Evolutionary conservation across 2,888 invertebrate genomes (phyloP).

Genomic region (Himalopsyche japonica): DNA sequence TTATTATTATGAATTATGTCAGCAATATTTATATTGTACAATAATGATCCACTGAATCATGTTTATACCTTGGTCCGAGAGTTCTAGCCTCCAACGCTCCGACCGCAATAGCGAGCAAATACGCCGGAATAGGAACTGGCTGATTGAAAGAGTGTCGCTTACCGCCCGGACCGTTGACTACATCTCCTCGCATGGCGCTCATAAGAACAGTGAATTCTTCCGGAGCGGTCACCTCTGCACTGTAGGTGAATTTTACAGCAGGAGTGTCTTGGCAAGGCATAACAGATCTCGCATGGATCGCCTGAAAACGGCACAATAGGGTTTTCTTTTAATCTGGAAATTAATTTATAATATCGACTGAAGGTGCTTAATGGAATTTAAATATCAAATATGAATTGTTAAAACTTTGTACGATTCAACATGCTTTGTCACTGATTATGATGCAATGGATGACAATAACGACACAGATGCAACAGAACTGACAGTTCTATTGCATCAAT

Average conservation of each 20-base stretch:
- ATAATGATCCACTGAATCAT: background rate
- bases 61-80: conserved; percentile 68
- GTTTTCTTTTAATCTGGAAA: too few species aligned
- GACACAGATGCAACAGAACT: too few species aligned
- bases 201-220: conserved; percentile 79
- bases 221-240: conserved; percentile 74
- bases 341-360: too few species aligned
- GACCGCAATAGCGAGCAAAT: conserved; percentile 86
- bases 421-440: too few species aligned
- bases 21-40: background rate
- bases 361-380: background rate
- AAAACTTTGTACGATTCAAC: too few species aligned
- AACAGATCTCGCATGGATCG: conserved; percentile 87
- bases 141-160: conserved; percentile 67
- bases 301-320: conserved; percentile 61
- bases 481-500: too few species aligned
- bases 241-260: conserved; percentile 83
- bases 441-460: too few species aligned
- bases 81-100: conserved; percentile 76
- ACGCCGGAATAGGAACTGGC: conserved; percentile 84
- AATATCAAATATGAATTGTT: too few species aligned
- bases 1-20: background rate
- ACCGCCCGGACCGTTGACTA: conserved; percentile 49
- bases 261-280: conserved; percentile 94
- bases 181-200: conserved; percentile 75